Conservation (phyloP, 1,140 invertebrate species). For the Brachystomella parvula region DNA sequence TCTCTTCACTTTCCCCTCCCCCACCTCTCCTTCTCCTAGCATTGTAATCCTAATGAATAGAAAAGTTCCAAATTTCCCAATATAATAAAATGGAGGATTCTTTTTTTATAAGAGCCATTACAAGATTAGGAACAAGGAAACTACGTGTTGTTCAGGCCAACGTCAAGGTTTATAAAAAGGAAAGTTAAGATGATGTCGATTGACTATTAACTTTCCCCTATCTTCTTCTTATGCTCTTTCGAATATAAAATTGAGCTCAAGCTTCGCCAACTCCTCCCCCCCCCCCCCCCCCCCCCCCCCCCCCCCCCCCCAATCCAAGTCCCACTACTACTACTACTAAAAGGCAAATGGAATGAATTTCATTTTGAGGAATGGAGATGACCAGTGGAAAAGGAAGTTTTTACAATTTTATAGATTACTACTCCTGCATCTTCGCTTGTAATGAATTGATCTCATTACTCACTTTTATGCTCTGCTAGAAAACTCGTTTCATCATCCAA, state of each 20-base stretch:
- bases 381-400: background rate
- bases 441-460: background rate
- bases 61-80: background rate
- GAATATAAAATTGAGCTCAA: background rate
- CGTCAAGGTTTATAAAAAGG: background rate
- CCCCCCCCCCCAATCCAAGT: too few species aligned
- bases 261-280: too few species aligned
- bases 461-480: background rate
- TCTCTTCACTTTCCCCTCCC: background rate
- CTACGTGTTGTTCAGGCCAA: background rate
- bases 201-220: background rate
- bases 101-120: slow-evolving; percentile 9
- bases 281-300: too few species aligned
- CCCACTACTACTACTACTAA: background rate
- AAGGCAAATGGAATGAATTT: background rate
- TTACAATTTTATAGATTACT: background rate
- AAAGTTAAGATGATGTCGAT: background rate
- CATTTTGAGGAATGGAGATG: too few species aligned
- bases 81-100: background rate
- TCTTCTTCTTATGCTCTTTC: background rate
- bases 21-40: background rate
- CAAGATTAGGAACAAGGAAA: background rate
- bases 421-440: background rate
- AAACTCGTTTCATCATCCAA: background rate
- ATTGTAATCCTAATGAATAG: slow-evolving; percentile 2